These are phyloP conservation scores for Drosophila basisetae DNA, from an alignment of 2,888 invertebrate genomes.

Conservation along the genomic window DNA sequence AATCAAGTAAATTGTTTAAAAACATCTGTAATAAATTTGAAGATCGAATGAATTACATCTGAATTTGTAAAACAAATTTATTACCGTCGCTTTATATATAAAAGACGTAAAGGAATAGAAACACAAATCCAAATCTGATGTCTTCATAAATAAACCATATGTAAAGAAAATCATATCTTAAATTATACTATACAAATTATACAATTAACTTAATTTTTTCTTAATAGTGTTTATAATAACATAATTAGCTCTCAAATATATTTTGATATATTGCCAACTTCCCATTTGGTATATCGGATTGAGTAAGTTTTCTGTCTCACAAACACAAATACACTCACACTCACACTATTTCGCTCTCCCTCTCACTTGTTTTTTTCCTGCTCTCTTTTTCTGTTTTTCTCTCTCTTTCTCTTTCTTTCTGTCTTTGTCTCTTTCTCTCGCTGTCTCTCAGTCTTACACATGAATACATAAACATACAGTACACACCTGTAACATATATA, in stretches of 20 bases:
- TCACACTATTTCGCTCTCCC: background rate
- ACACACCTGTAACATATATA: constrained; percentile 36
- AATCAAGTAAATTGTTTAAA: background rate
- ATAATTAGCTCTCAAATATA: background rate
- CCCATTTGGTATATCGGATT: background rate
- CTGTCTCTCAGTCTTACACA: constrained; percentile 11
- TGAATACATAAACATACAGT: constrained; percentile 5
- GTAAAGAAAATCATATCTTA: background rate
- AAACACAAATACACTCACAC: background rate
- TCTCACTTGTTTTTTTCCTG: background rate
- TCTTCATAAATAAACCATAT: background rate
- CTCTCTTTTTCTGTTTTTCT: constrained; percentile 16
- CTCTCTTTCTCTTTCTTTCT: constrained; percentile 8
- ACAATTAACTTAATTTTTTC: background rate
- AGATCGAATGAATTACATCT: background rate
- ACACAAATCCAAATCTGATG: background rate
- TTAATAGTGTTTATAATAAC: background rate
- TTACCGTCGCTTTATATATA: background rate
- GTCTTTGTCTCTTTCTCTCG: constrained; percentile 10
- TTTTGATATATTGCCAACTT: background rate
- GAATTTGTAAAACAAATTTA: background rate
- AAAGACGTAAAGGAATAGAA: background rate
- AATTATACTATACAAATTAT: background rate
- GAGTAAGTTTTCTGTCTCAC: background rate
- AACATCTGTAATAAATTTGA: background rate